phyloP scores from a whole-genome alignment of 2,888 invertebrate genomes.

The Rotaria magnacalcarata region DNA sequence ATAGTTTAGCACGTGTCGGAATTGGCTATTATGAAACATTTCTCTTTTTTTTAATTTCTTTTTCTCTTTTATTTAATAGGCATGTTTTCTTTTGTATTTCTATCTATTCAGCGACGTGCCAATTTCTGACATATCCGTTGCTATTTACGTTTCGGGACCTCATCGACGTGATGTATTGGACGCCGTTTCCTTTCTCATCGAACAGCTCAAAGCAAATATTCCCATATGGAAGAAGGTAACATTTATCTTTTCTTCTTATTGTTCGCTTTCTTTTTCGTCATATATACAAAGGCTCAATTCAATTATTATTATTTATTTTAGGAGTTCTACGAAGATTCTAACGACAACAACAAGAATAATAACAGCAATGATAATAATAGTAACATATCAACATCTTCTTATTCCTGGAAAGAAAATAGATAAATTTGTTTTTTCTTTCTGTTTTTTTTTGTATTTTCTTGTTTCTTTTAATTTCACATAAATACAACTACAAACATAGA shows the following conservation, averaged over 20 bases:
- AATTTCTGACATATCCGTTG: slow-evolving; percentile 1
- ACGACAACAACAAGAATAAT: not conserved
- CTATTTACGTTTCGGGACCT: slow-evolving; percentile 31
- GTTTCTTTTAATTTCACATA: not conserved
- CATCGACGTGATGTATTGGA: slow-evolving; percentile 31
- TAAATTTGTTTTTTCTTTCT: not conserved
- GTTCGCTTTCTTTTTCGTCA: not conserved
- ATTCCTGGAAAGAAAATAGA: not conserved
- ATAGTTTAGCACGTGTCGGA: too few relatives aligned
- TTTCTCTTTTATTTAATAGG: not conserved
- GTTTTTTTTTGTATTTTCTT: not conserved
- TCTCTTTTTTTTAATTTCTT: not conserved
- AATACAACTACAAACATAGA: not conserved
- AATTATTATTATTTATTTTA: not conserved
- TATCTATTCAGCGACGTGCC: not conserved
- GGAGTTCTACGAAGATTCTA: not conserved
- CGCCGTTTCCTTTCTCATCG: slow-evolving; percentile 4
- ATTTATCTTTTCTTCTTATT: not conserved
- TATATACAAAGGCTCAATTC: not conserved
- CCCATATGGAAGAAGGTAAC: slow-evolving; percentile 16
- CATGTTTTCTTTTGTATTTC: not conserved
- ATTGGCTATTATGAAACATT: not conserved
- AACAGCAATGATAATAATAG: not conserved
- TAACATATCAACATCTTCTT: not conserved
- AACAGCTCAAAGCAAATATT: slow-evolving; percentile 14